Evolutionary conservation across 1,140 invertebrate genomes (phyloP), one percentile per base, ranked within the genome.

Genomic region (Oedothorax gibbosus): DNA sequence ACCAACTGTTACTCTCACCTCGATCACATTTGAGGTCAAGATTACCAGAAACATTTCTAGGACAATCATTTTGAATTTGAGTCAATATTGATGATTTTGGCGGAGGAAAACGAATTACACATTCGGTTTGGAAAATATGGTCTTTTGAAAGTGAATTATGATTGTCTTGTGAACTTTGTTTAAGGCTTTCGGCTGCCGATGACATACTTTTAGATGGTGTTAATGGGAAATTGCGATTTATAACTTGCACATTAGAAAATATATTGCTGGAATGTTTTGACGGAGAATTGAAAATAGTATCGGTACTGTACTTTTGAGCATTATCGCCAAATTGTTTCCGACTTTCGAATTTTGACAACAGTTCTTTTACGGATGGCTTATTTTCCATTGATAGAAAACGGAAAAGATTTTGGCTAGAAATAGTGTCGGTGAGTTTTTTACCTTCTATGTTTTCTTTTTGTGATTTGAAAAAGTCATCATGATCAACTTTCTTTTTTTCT

Each of bases 281-380:
- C 12, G 73, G 20, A 6, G 60, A 35, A 62, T 51, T 50, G 65
- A 53, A 53, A 18, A 18, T 20, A 12, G 10, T 14, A 49, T 77
- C 75, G 7, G 57, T 11, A 77, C 20, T 50, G n/a, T 11, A 9
- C 51, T 51, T 77, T 64, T 35, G 75, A 64, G 60, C n/a, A 64
- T 20, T n/a, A 35, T 80, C 72, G 15, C 76, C 81, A 14, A 15
- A 57, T 51, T 64, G 62, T 65, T 75, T 75, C 3, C 78, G 65
- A 54, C 86, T 69, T 83, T 91, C 90, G 87, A 91, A 91, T 77
- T 89, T 89, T 20, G 88, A 90, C 54, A 91, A 85, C 12, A 91
- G 85, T 75, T 91, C 90, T 86, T 89, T 89, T 11, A 91, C 89
- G 86, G 89, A 91, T 35, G 88, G 79, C 21, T 90, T 89, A 18